Evolutionary conservation across 1,140 invertebrate species (phyloP), one percentile per base, ranked within the genome.

Genomic region (Bombus polaris): DNA sequence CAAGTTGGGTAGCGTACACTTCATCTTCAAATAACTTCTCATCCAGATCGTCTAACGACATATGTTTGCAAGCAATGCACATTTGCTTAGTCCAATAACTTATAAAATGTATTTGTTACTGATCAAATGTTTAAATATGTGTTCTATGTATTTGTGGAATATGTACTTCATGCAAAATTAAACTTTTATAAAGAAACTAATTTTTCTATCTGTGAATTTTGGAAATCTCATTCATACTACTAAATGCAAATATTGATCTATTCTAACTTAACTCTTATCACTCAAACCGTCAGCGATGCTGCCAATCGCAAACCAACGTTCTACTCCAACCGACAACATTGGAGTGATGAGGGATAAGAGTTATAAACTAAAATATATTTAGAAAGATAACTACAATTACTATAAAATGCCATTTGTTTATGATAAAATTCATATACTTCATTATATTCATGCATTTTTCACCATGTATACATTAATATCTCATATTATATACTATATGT

Each of bases 41-140:
- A 86, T 95, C 95, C 91, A 95, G 94, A 90, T 95, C 95, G 93
- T 95, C 95, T 95, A 89, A 91, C 88, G 88, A 93, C 89, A 91
- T 62, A 90, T 88, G 72, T 88, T 85, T 83, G 81, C 72, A 87
- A 88, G 68, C 68, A 90, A 70, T 80, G 83, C 74, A 89, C 62
- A 80, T 89, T 87, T 72, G 78, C 86, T 90, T 77, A 77, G 25
- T 85, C 39, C 68, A 80, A 25, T 65, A 35, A 71, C 44, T 37
- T 80, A 59, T 80, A n/a, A 79, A 72, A 47, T 73, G 39, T 65
- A 71, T 83, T 78, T 70, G 8, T 83, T 70, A 83, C 53, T 71
- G n/a, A 35, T 57, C n/a, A 71, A 77, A 78, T 47, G 32, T 53
- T 84, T 53, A 10, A 62, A 42, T 59, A 42, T 47, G 15, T 65